phyloP scores from a whole-genome alignment of 2,888 invertebrate genomes.

The Coremacera marginata region DNA sequence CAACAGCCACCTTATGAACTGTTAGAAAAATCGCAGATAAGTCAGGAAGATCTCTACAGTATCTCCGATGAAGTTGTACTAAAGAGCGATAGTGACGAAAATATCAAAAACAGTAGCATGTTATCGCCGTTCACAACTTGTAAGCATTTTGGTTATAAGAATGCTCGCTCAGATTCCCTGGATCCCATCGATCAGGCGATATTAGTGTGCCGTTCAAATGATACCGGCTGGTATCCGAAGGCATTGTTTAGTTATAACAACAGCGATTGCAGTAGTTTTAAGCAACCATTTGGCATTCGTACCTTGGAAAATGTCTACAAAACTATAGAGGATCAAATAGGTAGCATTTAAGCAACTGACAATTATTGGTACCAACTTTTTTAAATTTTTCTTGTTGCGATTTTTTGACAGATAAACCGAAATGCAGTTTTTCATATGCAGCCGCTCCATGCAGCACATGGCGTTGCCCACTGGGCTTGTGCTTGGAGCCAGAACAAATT shows the following conservation, averaged over 20 bases:
- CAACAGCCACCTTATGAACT: slow-evolving; percentile 52
- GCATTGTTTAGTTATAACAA: slow-evolving; percentile 75
- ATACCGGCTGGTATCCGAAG: slow-evolving; percentile 79
- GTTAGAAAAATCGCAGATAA: slow-evolving; percentile 53
- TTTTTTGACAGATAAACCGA: slow-evolving; percentile 54
- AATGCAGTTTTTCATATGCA: slow-evolving; percentile 54
- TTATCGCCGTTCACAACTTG: slow-evolving; percentile 59
- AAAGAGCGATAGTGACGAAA: slow-evolving; percentile 42
- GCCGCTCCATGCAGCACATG: slow-evolving; percentile 71
- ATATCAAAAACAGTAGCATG: slow-evolving; percentile 42
- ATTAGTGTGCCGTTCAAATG: slow-evolving; percentile 75
- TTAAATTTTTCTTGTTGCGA: too few species aligned
- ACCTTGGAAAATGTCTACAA: slow-evolving; percentile 58
- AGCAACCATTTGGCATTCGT: slow-evolving; percentile 55
- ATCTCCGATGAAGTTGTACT: slow-evolving; percentile 58
- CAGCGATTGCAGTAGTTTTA: slow-evolving; percentile 68
- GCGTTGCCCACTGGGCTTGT: slow-evolving; percentile 79
- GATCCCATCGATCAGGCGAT: slow-evolving; percentile 75
- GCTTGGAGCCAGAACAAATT: slow-evolving; percentile 73
- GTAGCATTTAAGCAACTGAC: slow-evolving; percentile 48
- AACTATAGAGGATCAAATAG: slow-evolving; percentile 59
- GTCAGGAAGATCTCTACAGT: slow-evolving; percentile 58
- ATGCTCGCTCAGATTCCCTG: slow-evolving; percentile 41
- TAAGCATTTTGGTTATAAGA: slow-evolving; percentile 57
- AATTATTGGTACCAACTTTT: not conserved